phyloP scores from a whole-genome alignment of 2,113 vertebrate species.

The Lagenorhynchus albirostris region DNA sequence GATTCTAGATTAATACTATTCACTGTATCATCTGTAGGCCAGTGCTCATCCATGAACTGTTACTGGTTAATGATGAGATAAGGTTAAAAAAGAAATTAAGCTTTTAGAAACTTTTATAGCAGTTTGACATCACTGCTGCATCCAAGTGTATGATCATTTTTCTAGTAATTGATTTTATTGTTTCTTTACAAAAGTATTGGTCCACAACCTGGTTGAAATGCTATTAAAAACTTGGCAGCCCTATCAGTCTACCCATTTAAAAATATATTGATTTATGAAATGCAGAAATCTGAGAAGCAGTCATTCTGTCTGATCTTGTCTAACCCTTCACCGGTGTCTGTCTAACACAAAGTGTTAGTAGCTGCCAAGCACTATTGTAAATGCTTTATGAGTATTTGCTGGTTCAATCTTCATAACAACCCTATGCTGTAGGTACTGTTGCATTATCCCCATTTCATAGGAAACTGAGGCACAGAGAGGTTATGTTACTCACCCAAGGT shows the following conservation, averaged over 20 bases:
- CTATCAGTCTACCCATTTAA: background rate
- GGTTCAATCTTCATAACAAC: background rate
- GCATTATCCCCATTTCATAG: background rate
- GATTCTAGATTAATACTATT: background rate
- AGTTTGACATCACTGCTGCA: background rate
- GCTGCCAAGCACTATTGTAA: background rate
- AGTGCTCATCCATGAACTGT: background rate
- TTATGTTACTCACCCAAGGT: background rate
- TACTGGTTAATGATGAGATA: background rate
- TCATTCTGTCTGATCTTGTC: background rate
- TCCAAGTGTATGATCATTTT: background rate
- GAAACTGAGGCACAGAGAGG: background rate
- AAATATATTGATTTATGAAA: slow-evolving; percentile 16
- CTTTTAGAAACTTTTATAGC: slow-evolving; percentile 24
- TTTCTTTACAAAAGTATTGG: background rate
- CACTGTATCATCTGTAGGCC: background rate
- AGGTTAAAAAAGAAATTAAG: background rate
- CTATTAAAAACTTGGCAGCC: slow-evolving; percentile 7
- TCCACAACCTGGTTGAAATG: background rate
- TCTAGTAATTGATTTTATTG: background rate
- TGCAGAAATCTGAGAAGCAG: slow-evolving; percentile 1
- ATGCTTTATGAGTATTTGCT: background rate
- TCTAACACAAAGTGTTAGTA: background rate
- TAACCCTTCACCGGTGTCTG: background rate
- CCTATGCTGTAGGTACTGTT: background rate